These are phyloP conservation scores for Rousettus leschenaultii DNA, from an alignment of 2,113 vertebrate genomes.

Conservation along the genomic window DNA sequence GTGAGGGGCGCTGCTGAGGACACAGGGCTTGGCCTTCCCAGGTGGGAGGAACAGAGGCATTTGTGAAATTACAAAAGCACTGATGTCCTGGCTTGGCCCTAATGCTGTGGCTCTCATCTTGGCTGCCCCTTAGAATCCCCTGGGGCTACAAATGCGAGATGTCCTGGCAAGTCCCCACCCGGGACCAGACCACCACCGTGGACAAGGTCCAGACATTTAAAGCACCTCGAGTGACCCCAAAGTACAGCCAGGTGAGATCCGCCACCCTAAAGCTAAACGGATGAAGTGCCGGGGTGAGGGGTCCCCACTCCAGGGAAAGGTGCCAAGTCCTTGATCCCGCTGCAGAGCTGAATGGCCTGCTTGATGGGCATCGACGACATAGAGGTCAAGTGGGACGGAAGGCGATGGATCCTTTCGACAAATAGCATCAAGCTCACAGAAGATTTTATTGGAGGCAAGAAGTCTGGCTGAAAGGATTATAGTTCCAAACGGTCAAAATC, in stretches of 20 bases:
- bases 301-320: background rate
- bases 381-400: background rate
- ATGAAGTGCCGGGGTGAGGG: background rate
- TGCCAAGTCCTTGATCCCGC: background rate
- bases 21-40: background rate
- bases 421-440: conserved; percentile 21
- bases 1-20: too few species aligned
- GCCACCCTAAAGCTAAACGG: background rate
- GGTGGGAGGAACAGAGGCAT: background rate
- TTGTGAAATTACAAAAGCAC: background rate
- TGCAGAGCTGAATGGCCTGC: background rate
- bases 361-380: background rate
- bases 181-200: background rate
- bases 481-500: background rate
- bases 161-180: background rate
- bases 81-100: rapidly evolving
- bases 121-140: background rate
- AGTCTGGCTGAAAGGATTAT: background rate
- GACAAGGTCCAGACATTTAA: background rate
- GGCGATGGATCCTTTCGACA: background rate
- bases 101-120: background rate
- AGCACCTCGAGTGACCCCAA: background rate
- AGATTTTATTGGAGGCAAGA: conserved; percentile 65
- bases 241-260: background rate
- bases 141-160: background rate